A percentile compares a stretch with the other conserved stretches of the same genome.
These are phyloP conservation scores for Tachyglossus aculeatus DNA, from an alignment of 2,797 vertebrate species.

Conservation along the genomic window DNA sequence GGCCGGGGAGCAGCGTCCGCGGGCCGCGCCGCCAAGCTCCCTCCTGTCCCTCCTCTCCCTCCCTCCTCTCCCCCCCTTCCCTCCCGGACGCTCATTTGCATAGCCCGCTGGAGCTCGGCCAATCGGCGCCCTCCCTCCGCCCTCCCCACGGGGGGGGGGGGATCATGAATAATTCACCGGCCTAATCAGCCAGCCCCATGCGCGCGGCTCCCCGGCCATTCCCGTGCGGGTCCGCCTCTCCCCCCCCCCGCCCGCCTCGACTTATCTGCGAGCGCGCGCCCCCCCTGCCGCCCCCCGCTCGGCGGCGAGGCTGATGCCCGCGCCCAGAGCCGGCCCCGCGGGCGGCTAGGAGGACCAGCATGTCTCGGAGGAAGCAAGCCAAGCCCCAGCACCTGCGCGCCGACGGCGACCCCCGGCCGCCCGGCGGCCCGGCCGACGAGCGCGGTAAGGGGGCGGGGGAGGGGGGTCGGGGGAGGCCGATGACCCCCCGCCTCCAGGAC, in stretches of 20 bases:
- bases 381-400: constrained; percentile 98
- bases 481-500: neutral
- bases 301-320: constrained; percentile 85
- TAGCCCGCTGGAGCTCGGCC: constrained; percentile 95
- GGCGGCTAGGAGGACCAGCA: constrained; percentile 91
- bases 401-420: constrained; percentile 89
- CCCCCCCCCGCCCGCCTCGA: constrained; percentile 64
- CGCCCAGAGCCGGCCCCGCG: constrained; percentile 85
- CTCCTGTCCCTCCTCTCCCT: no score
- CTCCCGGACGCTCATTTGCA: constrained; percentile 96
- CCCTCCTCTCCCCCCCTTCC: no score
- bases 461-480: constrained; percentile 46
- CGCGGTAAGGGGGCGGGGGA: constrained; percentile 83
- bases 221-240: constrained; percentile 27
- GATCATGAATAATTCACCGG: constrained; percentile 95
- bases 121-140: constrained; percentile 89
- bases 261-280: constrained; percentile 78
- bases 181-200: constrained; percentile 96
- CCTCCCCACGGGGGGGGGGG: no score
- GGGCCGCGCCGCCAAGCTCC: no score
- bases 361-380: constrained; percentile 99
- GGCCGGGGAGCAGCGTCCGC: no score
- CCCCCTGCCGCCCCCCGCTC: constrained; percentile 48
- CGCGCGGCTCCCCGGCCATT: constrained; percentile 74
- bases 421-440: constrained; percentile 83